Evolutionary conservation across 1,140 invertebrate species (phyloP).

Genomic region (Apis cerana): DNA sequence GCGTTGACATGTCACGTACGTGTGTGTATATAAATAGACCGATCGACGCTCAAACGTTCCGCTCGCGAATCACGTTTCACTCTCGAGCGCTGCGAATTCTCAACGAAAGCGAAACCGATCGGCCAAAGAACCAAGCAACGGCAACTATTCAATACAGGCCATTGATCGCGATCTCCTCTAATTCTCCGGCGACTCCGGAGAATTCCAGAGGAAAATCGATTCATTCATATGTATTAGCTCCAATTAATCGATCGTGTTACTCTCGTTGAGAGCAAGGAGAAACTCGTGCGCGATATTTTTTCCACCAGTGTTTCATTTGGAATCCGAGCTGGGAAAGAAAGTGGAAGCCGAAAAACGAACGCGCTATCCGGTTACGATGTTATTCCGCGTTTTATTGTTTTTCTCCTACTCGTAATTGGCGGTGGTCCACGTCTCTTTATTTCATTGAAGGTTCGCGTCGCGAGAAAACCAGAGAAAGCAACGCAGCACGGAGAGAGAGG

Average conservation of each 20-base stretch:
- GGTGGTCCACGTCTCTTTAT: neutral
- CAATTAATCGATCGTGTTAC: neutral
- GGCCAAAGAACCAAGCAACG: neutral
- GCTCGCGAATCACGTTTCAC: neutral
- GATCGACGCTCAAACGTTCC: neutral
- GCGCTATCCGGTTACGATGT: neutral
- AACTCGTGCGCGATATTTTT: neutral
- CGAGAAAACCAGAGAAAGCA: conserved; percentile 17
- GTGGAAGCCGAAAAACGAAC: neutral
- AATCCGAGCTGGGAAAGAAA: neutral
- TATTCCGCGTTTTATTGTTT: neutral
- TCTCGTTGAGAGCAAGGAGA: neutral
- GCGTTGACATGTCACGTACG: too few species aligned
- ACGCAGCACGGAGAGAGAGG: neutral
- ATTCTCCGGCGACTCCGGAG: neutral
- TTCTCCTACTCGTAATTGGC: neutral
- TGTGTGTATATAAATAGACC: neutral
- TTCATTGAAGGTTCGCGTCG: too few species aligned
- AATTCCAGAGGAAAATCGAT: too few species aligned
- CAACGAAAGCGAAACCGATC: conserved; percentile 48
- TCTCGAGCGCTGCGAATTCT: neutral
- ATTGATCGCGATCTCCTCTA: neutral
- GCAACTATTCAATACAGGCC: neutral
- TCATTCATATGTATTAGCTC: too few species aligned
- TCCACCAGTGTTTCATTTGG: neutral